These are phyloP conservation scores for Procambarus virginalis DNA, from an alignment of 1,140 invertebrate genomes.

Conservation along the genomic window DNA sequence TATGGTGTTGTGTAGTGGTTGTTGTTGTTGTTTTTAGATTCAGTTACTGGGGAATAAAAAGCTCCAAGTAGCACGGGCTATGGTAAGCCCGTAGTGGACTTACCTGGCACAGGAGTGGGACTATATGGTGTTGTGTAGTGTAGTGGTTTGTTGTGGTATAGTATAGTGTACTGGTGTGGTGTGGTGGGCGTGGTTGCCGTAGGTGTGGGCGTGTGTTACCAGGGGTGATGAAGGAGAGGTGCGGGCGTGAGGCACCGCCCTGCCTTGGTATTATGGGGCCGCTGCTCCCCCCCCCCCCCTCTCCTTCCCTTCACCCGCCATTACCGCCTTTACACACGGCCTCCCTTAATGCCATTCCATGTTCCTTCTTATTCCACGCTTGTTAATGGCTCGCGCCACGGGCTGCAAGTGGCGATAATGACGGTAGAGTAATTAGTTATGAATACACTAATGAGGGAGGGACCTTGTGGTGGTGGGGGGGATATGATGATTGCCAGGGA, in stretches of 20 bases:
- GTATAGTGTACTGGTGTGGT: too few species aligned
- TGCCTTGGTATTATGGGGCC: not conserved
- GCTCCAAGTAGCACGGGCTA: not conserved
- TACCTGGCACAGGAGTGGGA: not conserved
- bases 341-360: not conserved
- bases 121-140: not conserved
- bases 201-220: not conserved
- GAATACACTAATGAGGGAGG: not conserved
- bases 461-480: not conserved
- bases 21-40: not conserved
- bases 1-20: not conserved
- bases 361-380: not conserved
- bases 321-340: not conserved
- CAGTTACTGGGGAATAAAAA: not conserved
- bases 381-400: conserved; percentile 1
- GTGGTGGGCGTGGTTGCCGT: not conserved
- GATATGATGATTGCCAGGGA: not conserved
- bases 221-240: not conserved
- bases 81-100: too few species aligned
- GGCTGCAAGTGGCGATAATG: not conserved
- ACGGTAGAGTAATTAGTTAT: conserved; percentile 9
- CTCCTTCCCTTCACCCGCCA: not conserved
- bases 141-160: not conserved
- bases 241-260: not conserved
- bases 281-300: not conserved